Base-by-base conservation (phyloP, 2,113 vertebrate species). In the Planiliza haematocheilus region DNA sequence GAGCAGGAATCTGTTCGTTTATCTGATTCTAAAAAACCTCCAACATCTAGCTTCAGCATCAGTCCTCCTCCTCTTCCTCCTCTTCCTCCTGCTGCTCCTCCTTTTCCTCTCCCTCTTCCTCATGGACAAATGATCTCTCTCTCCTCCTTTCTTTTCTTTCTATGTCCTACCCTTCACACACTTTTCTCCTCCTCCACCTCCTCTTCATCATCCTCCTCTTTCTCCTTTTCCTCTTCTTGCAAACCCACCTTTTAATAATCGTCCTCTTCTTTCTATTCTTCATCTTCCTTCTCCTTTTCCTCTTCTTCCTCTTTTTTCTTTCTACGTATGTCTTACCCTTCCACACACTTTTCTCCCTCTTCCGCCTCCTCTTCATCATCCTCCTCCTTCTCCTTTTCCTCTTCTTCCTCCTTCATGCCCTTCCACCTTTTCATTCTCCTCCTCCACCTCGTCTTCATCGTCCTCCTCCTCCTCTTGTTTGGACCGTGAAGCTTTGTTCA, bases 401-500 rank as follows among this genome's bases (percentile, higher is more conserved):
- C 10, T 8, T 16, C 12, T 18, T 30, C 24, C 24, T 30, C 24
- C 5, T 30, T 5, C 24, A 30, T 42, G 5, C n/a, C n/a, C n/a
- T n/a, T n/a, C 48, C 13, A 5, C 11, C 18, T 24, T 4, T 4
- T n/a, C n/a, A n/a, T n/a, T n/a, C n/a, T 2, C 7, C 12, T 39
- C 30, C 1, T 46, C 34, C 7, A 13, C 18, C 7, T 7, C 13
- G 11, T n/a, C n/a, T n/a, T n/a, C n/a, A n/a, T 13, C 8, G 1
- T 6, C 7, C 4, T 2, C 7, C 11, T 16, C 11, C 1, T 8
- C 9, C 1, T 16, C 21, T 18, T 79, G n/a, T n/a, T 77, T 74
- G 72, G 69, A 74, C 70, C 82, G 69, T 57, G 70, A 12, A 84
- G 82, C 82, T 81, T 71, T 79, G 5, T 83, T 74, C 52, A 73